These are phyloP conservation scores for Dufourea novaeangliae DNA, from an alignment of 1,140 invertebrate species.

Conservation along the genomic window DNA sequence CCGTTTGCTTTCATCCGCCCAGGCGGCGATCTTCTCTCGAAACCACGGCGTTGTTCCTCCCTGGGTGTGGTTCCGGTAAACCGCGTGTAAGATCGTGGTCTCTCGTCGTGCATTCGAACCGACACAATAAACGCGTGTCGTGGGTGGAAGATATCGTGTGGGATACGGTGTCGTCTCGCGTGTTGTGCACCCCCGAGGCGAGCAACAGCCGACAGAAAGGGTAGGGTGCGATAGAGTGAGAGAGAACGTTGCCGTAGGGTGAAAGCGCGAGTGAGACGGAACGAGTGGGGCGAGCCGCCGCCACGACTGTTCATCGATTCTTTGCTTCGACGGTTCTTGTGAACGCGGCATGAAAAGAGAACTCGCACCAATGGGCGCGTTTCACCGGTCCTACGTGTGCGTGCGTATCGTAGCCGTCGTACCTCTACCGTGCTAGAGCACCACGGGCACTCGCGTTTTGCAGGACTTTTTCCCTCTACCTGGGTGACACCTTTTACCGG, in stretches of 20 bases:
- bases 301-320: conserved; percentile 62
- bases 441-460: background rate
- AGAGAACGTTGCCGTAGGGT: conserved; percentile 9
- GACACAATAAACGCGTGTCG: too few relatives aligned
- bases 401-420: too few relatives aligned
- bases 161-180: conserved; percentile 2
- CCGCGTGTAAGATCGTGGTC: conserved; percentile 35
- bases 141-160: background rate
- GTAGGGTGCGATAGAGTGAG: background rate
- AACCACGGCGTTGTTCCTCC: conserved; percentile 53
- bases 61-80: conserved; percentile 68
- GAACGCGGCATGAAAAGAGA: conserved; percentile 54
- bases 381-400: conserved; percentile 21
- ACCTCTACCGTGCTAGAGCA: background rate
- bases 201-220: conserved; percentile 8
- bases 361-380: conserved; percentile 39
- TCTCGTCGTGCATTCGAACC: background rate
- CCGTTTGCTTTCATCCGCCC: conserved; percentile 52
- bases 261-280: background rate
- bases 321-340: conserved; percentile 54
- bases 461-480: background rate
- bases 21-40: conserved; percentile 56
- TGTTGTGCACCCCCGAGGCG: background rate
- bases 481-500: background rate
- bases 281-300: conserved; percentile 49